These are phyloP conservation scores for Pseudoatta argentina DNA, from an alignment of 1,140 invertebrate genomes.

Conservation along the genomic window DNA sequence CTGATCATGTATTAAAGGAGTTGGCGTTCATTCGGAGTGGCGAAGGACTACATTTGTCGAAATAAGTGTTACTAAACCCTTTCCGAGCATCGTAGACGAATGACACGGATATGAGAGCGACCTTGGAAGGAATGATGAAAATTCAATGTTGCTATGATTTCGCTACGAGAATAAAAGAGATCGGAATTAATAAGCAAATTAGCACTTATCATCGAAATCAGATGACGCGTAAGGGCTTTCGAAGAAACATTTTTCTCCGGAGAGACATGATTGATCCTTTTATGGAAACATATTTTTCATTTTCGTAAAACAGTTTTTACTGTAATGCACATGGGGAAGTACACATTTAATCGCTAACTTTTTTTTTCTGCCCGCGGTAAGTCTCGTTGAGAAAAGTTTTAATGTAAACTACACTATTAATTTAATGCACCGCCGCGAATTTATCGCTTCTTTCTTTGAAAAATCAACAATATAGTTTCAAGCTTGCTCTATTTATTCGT, in stretches of 20 bases:
- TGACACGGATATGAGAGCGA: conserved; percentile 41
- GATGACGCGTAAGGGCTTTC: background rate
- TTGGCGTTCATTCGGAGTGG: conserved; percentile 23
- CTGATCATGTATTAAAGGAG: conserved; percentile 60
- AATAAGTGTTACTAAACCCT: conserved; percentile 63
- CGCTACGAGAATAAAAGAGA: background rate
- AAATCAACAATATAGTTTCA: background rate
- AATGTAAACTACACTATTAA: conserved; percentile 68
- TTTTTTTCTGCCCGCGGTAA: conserved; percentile 64
- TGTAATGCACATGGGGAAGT: conserved; percentile 62
- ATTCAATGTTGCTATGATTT: conserved; percentile 26
- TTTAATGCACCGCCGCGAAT: conserved; percentile 60
- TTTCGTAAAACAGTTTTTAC: conserved; percentile 70
- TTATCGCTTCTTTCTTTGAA: conserved; percentile 51
- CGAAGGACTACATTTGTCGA: conserved; percentile 48
- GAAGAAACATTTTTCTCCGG: background rate
- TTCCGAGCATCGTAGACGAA: background rate
- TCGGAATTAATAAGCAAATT: conserved; percentile 66
- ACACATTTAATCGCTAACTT: conserved; percentile 69
- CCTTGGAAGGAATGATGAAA: conserved; percentile 34
- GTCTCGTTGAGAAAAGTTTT: conserved; percentile 64
- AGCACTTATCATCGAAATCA: conserved; percentile 33
- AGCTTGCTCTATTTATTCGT: conserved; percentile 1
- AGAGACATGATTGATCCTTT: conserved; percentile 21
- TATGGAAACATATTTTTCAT: conserved; percentile 52